Conservation (phyloP, 2,113 vertebrate species). For the Eidolon helvum region DNA sequence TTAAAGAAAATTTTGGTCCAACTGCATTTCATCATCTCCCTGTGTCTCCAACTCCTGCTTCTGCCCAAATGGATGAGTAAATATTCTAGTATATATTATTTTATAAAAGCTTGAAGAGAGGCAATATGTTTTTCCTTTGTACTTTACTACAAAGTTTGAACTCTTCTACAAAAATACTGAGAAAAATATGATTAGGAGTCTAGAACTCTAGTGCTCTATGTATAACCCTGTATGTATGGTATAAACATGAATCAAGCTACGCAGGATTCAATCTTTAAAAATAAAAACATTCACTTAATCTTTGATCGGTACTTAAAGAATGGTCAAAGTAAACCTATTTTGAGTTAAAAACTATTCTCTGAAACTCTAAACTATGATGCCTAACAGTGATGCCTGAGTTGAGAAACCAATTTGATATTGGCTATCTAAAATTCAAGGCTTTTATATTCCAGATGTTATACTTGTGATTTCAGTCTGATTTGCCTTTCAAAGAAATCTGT, state of each 20-base stretch:
- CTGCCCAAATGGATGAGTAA: background rate
- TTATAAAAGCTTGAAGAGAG: background rate
- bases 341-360: background rate
- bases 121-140: background rate
- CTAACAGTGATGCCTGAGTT: background rate
- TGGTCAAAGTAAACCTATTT: background rate
- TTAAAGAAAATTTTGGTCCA: background rate
- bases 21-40: background rate
- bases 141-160: background rate
- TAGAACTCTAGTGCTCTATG: background rate
- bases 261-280: background rate
- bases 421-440: background rate
- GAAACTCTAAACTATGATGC: background rate
- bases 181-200: background rate
- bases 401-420: background rate
- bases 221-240: background rate
- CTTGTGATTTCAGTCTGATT: background rate
- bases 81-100: background rate
- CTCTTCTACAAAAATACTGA: conserved; percentile 15
- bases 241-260: background rate
- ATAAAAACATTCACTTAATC: background rate
- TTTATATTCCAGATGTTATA: background rate
- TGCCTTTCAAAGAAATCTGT: conserved; percentile 10
- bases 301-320: background rate
- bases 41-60: conserved; percentile 16